phyloP scores from a whole-genome alignment of 2,113 vertebrate genomes.

The Grantiella picta region DNA sequence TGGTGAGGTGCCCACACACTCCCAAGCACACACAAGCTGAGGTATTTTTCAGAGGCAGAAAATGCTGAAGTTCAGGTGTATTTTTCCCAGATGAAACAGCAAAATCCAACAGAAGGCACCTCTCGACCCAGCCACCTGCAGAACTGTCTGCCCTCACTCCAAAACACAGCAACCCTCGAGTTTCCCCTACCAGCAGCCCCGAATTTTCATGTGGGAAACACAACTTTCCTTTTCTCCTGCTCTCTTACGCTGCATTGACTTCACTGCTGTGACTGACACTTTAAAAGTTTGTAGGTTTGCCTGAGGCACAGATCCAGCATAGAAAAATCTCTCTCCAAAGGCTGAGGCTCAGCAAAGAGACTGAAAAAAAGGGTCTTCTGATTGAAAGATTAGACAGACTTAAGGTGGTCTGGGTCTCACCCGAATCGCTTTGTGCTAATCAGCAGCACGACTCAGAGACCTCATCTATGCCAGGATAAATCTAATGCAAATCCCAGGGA shows the following conservation, averaged over 20 bases:
- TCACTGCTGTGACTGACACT: slow-evolving; percentile 51
- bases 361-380: neutral
- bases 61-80: neutral
- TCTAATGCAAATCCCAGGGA: neutral
- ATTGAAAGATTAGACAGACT: neutral
- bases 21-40: neutral
- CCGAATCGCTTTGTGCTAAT: neutral
- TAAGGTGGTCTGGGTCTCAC: neutral
- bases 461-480: neutral
- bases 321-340: slow-evolving; percentile 19
- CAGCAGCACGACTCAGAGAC: neutral
- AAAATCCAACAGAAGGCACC: neutral
- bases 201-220: neutral
- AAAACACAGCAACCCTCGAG: neutral
- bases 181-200: neutral
- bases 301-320: slow-evolving; percentile 15
- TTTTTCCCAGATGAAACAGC: neutral
- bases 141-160: neutral
- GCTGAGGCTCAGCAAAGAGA: slow-evolving; percentile 5
- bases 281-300: slow-evolving; percentile 45
- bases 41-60: neutral
- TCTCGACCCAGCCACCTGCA: neutral
- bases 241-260: neutral
- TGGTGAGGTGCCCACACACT: neutral
- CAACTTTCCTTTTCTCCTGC: neutral